A percentile compares a stretch with the other conserved stretches of the same genome.
Conservation (phyloP, 2,113 vertebrate genomes). For the Delphinus delphis region DNA sequence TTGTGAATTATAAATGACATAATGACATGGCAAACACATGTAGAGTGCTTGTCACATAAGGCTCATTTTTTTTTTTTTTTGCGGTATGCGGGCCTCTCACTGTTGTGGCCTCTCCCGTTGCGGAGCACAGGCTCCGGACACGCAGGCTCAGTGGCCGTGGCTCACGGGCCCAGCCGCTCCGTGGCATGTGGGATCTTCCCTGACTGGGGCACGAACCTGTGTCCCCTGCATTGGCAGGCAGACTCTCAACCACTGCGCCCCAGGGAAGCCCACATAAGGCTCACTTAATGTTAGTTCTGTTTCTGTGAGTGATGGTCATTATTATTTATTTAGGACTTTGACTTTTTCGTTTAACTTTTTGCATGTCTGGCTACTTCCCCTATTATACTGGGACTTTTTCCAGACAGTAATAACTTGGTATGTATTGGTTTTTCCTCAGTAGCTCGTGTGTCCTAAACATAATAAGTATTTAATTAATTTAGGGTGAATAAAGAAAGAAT, state of each 20-base stretch:
- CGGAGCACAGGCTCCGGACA: no score
- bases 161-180: no score
- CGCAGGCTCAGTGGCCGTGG: no score
- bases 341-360: background rate
- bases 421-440: background rate
- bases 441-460: background rate
- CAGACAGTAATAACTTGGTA: background rate
- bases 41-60: background rate
- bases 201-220: no score
- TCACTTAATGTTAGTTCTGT: background rate
- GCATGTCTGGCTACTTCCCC: background rate
- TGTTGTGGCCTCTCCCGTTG: no score
- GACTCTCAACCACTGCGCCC: no score
- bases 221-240: no score
- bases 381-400: background rate
- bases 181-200: fast-evolving
- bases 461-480: background rate
- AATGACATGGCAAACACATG: background rate
- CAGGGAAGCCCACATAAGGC: background rate
- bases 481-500: background rate
- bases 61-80: background rate
- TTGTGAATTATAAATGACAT: background rate
- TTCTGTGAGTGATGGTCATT: background rate
- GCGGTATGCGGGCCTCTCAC: no score
- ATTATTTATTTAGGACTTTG: background rate